Evolutionary conservation across 2,797 vertebrate species (phyloP).

Genomic region (Acomys russatus): DNA sequence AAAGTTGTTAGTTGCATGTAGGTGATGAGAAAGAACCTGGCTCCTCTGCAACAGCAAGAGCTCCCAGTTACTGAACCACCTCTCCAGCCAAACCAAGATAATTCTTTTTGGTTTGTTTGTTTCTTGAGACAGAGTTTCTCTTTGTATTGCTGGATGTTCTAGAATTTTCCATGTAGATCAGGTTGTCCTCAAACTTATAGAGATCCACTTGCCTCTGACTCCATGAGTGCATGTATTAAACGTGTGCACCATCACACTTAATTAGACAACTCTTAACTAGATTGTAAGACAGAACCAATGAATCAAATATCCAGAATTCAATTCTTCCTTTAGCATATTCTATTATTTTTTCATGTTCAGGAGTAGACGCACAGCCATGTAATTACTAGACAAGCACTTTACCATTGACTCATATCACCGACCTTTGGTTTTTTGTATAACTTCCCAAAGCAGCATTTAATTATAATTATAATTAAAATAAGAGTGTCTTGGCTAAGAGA

Average conservation of each 20-base stretch:
- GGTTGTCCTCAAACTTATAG: neutral
- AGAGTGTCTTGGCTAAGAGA: neutral
- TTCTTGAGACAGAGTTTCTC: neutral
- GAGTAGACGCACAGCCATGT: neutral
- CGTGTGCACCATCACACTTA: neutral
- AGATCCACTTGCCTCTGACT: neutral
- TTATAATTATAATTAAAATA: slow-evolving; percentile 29
- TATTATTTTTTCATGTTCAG: neutral
- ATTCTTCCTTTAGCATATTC: neutral
- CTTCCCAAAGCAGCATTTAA: neutral
- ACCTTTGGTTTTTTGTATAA: neutral
- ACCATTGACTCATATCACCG: neutral
- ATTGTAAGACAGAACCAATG: neutral
- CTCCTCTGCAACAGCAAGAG: neutral
- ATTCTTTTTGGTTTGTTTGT: neutral
- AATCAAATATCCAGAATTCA: neutral
- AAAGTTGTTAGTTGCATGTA: neutral
- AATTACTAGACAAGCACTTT: neutral
- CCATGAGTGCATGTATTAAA: neutral
- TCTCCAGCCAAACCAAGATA: neutral
- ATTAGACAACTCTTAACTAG: neutral
- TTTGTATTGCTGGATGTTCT: too few relatives aligned
- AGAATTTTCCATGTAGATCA: neutral
- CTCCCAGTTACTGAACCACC: neutral
- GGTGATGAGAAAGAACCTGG: neutral